A percentile compares a stretch with the other conserved stretches of the same genome.
Evolutionary conservation across 2,888 invertebrate genomes (phyloP).

Genomic region (Nezara viridula): DNA sequence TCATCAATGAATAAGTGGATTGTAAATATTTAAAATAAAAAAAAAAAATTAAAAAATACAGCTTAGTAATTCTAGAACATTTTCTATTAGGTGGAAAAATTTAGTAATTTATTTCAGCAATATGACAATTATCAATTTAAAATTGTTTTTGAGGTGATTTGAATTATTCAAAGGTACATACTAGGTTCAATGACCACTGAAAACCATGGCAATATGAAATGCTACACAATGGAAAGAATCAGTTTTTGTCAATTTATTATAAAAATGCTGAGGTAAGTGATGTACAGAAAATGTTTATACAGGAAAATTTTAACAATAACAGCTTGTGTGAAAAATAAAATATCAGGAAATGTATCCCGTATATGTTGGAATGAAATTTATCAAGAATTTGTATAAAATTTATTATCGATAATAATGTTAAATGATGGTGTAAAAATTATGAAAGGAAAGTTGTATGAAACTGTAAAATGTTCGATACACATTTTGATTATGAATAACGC

Average conservation of each 20-base stretch:
- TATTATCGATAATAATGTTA: background rate
- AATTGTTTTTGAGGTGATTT: slow-evolving; percentile 41
- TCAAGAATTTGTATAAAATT: slow-evolving; percentile 40
- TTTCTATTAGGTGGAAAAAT: slow-evolving; percentile 43
- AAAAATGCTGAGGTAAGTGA: slow-evolving; percentile 30
- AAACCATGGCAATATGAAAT: slow-evolving; percentile 18
- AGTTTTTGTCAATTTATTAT: slow-evolving; percentile 30
- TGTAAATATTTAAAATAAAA: slow-evolving; percentile 19
- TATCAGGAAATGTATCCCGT: background rate
- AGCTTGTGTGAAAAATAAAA: background rate
- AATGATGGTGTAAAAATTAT: slow-evolving; percentile 45
- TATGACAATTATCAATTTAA: slow-evolving; percentile 50
- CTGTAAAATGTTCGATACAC: slow-evolving; percentile 39
- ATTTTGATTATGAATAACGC: slow-evolving; percentile 43
- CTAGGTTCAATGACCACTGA: background rate
- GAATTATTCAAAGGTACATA: slow-evolving; percentile 25
- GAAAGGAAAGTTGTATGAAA: slow-evolving; percentile 28
- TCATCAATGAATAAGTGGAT: slow-evolving; percentile 31
- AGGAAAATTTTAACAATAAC: background rate
- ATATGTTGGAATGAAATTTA: slow-evolving; percentile 9
- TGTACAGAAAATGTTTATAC: background rate
- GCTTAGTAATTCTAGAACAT: slow-evolving; percentile 51
- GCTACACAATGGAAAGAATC: background rate
- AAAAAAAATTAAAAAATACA: background rate
- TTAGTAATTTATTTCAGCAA: slow-evolving; percentile 53